Conservation (phyloP, 2,797 vertebrate genomes). For the Schizopygopsis pylzovi region DNA sequence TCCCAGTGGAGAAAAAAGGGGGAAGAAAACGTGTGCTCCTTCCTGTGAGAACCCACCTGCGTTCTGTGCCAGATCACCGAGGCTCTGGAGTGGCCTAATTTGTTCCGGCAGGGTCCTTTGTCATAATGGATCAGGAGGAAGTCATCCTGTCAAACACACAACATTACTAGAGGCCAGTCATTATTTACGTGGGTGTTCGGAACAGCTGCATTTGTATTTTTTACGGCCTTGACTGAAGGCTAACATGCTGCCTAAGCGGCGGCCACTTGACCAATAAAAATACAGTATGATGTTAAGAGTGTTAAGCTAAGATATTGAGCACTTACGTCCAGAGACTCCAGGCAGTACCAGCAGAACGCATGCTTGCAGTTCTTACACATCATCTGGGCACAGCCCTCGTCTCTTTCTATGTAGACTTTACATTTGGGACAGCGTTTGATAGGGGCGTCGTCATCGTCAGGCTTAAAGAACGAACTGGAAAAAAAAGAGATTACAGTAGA, state of each 20-base stretch:
- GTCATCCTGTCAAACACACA: constrained; percentile 85
- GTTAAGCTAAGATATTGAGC: constrained; percentile 9
- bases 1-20: background rate
- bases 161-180: constrained; percentile 21
- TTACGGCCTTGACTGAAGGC: constrained; percentile 13
- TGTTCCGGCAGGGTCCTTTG: constrained; percentile 98
- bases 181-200: constrained; percentile 43
- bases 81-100: constrained; percentile 96
- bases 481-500: background rate
- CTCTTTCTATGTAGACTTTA: constrained; percentile 97
- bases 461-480: constrained; percentile 80
- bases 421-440: constrained; percentile 99
- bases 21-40: background rate
- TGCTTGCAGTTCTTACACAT: constrained; percentile 99
- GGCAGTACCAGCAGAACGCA: constrained; percentile 99
- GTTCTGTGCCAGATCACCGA: constrained; percentile 99
- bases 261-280: constrained; percentile 23
- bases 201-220: constrained; percentile 36
- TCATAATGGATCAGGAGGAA: constrained; percentile 99
- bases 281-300: constrained; percentile 7
- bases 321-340: constrained; percentile 98
- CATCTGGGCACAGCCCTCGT: constrained; percentile 99
- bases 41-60: constrained; percentile 82
- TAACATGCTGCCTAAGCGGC: background rate
- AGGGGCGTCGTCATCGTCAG: constrained; percentile 86